phyloP scores from a whole-genome alignment of 2,797 vertebrate genomes.

The Phrynocephalus vlangalii region DNA sequence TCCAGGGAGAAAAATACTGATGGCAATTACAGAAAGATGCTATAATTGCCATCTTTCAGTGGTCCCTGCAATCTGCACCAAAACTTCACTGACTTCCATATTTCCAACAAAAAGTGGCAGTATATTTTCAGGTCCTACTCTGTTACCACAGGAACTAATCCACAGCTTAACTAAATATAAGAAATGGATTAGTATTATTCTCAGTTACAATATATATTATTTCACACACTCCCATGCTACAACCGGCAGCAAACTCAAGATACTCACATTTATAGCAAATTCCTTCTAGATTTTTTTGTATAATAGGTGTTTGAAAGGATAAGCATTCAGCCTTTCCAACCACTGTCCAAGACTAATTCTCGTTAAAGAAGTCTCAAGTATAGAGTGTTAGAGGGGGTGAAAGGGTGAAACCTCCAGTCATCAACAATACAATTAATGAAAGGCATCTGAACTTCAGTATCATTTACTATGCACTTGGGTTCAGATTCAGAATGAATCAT shows the following conservation, averaged over 20 bases:
- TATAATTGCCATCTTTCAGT: not conserved
- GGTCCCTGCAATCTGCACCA: not conserved
- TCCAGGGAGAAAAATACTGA: not conserved
- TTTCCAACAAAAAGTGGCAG: not conserved
- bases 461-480: not conserved
- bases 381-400: no score
- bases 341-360: not conserved
- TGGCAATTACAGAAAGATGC: not conserved
- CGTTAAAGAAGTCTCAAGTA: not conserved
- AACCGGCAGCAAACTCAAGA: no score
- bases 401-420: no score
- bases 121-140: not conserved
- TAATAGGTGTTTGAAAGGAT: not conserved
- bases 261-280: no score
- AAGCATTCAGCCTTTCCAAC: not conserved
- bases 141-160: not conserved
- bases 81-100: not conserved
- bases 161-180: not conserved
- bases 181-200: not conserved
- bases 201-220: no score
- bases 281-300: not conserved
- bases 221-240: no score
- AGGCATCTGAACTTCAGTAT: not conserved
- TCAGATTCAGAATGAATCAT: constrained; percentile 7
- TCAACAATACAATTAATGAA: not conserved